These are phyloP conservation scores for Drosophila takahashii DNA, from an alignment of 1,140 invertebrate species.

Conservation along the genomic window DNA sequence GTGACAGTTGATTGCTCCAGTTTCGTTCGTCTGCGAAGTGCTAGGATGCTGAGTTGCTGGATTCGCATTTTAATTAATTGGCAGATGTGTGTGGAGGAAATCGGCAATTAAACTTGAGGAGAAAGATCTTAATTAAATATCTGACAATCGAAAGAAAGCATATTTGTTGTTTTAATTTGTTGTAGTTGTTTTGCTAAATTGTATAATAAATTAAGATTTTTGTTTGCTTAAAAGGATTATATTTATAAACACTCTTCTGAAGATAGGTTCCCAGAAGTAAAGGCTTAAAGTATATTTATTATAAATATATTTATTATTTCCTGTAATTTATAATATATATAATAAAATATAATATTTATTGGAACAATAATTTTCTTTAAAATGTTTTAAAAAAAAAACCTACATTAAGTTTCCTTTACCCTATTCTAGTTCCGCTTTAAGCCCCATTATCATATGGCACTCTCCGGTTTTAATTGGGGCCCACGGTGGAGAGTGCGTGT, in stretches of 20 bases:
- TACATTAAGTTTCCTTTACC: too few species aligned
- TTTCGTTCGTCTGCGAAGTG: conserved; percentile 10
- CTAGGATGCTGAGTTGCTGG: conserved; percentile 14
- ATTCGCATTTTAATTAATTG: conserved; percentile 15
- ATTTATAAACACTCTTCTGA: too few species aligned
- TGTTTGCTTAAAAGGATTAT: too few species aligned
- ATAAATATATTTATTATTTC: too few species aligned
- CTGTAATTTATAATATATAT: too few species aligned
- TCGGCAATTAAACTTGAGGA: conserved; percentile 4
- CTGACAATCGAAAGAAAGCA: neutral
- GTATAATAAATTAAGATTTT: too few species aligned
- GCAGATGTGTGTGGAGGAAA: conserved; percentile 12
- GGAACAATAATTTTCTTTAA: too few species aligned
- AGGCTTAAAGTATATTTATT: too few species aligned
- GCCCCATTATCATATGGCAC: conserved; percentile 31
- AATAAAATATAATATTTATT: too few species aligned
- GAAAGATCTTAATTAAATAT: neutral
- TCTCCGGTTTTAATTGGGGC: conserved; percentile 56
- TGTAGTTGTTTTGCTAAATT: too few species aligned
- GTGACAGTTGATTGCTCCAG: conserved; percentile 38
- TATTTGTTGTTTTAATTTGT: neutral
- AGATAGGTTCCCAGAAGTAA: too few species aligned
- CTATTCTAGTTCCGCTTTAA: conserved; percentile 2
- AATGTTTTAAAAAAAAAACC: too few species aligned
- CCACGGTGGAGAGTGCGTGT: conserved; percentile 26